Percentiles rank a stretch among this genome's conserved stretches.
Evolutionary conservation across 2,888 invertebrate genomes (phyloP).

Genomic region (Balanococcus diminutus): DNA sequence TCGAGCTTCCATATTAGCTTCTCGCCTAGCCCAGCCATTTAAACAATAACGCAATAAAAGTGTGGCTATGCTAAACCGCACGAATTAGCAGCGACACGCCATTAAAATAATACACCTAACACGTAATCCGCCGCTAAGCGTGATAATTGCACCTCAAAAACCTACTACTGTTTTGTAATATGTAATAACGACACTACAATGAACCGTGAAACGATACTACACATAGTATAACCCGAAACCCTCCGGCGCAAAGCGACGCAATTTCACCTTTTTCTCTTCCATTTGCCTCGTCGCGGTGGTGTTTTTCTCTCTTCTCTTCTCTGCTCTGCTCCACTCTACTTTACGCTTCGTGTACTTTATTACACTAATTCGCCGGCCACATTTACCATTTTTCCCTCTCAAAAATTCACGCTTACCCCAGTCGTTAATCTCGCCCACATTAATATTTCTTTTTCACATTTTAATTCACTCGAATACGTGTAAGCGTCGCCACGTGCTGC

Average conservation of each 20-base stretch:
- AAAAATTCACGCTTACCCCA: background rate
- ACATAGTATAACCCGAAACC: background rate
- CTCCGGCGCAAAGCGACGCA: background rate
- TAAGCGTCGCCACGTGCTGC: background rate
- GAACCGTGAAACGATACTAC: conserved; percentile 40
- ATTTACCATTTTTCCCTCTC: background rate
- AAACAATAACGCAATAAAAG: conserved; percentile 41
- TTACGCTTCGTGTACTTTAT: background rate
- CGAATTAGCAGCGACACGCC: conserved; percentile 36
- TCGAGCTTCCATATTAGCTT: background rate
- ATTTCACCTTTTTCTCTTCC: background rate
- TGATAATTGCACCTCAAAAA: conserved; percentile 42
- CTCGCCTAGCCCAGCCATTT: background rate
- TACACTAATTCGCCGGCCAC: background rate
- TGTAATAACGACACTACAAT: conserved; percentile 42
- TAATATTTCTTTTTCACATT: background rate
- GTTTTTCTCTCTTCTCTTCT: background rate
- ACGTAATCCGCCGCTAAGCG: conserved; percentile 40
- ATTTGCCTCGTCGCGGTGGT: no score
- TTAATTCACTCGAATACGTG: background rate
- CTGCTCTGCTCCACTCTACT: background rate
- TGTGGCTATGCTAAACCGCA: background rate
- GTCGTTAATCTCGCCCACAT: background rate
- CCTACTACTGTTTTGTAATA: conserved; percentile 37
- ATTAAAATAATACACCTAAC: conserved; percentile 43